Evolutionary conservation across 2,888 invertebrate genomes (phyloP).

Genomic region (Rhamnusium bicolor): DNA sequence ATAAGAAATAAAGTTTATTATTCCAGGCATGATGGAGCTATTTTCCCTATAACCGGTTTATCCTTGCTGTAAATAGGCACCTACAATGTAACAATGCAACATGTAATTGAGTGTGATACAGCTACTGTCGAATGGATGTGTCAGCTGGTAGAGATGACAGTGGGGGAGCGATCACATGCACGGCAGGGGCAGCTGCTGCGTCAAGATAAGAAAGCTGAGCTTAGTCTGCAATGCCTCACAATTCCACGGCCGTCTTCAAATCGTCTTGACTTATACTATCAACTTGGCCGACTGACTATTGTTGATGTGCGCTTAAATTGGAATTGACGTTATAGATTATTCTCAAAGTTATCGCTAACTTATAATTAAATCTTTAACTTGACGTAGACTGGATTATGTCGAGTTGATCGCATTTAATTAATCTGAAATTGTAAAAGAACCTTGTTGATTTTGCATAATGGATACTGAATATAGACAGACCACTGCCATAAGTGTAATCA

Average conservation of each 20-base stretch:
- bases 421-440: conserved; percentile 1
- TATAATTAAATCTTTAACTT: conserved; percentile 32
- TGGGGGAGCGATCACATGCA: conserved; percentile 44
- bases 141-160: conserved; percentile 43
- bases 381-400: neutral
- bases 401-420: conserved; percentile 16
- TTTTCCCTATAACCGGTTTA: conserved; percentile 22
- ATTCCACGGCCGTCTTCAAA: conserved; percentile 41
- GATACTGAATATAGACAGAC: too few relatives aligned
- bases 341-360: conserved; percentile 22
- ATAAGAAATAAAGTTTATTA: neutral
- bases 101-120: conserved; percentile 39
- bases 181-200: conserved; percentile 39
- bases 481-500: too few relatives aligned
- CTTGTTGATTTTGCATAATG: neutral
- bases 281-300: conserved; percentile 41
- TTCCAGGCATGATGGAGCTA: conserved; percentile 5
- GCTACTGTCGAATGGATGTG: conserved; percentile 51
- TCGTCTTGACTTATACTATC: conserved; percentile 44
- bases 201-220: conserved; percentile 32
- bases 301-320: conserved; percentile 30
- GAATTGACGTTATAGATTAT: conserved; percentile 16
- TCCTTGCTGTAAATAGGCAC: conserved; percentile 3
- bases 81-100: conserved; percentile 37
- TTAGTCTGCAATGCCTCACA: conserved; percentile 24